phyloP scores from a whole-genome alignment of 2,113 vertebrate species.

The Butastur rufipennis region DNA sequence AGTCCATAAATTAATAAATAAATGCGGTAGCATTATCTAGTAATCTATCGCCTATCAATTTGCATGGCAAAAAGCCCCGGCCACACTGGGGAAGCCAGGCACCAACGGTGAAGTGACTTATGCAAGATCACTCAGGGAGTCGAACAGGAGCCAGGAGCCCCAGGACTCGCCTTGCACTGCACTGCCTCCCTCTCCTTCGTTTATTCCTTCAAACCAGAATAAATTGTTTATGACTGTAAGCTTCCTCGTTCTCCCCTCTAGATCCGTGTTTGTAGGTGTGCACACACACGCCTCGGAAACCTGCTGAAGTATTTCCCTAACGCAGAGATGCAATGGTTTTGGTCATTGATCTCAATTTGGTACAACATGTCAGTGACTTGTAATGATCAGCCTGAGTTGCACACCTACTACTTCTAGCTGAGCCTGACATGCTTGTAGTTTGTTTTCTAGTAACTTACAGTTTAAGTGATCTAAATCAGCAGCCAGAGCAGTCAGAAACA shows the following conservation, averaged over 20 bases:
- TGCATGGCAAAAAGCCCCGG: neutral
- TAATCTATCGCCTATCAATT: neutral
- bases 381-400: neutral
- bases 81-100: neutral
- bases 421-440: neutral
- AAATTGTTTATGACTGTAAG: neutral
- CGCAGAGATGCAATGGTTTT: neutral
- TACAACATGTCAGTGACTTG: neutral
- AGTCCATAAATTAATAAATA: neutral
- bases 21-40: neutral
- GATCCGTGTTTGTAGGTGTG: neutral
- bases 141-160: neutral
- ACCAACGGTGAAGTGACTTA: neutral
- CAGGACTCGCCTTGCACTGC: neutral
- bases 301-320: neutral
- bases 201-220: neutral
- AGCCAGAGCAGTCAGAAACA: neutral
- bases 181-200: neutral
- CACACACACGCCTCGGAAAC: neutral
- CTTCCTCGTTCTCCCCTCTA: neutral
- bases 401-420: constrained; percentile 5
- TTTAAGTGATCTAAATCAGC: neutral
- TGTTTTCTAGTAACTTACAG: constrained; percentile 27
- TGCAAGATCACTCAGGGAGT: neutral
- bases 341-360: neutral